Conservation (phyloP, 2,113 vertebrate species). For the Daubentonia madagascariensis region DNA sequence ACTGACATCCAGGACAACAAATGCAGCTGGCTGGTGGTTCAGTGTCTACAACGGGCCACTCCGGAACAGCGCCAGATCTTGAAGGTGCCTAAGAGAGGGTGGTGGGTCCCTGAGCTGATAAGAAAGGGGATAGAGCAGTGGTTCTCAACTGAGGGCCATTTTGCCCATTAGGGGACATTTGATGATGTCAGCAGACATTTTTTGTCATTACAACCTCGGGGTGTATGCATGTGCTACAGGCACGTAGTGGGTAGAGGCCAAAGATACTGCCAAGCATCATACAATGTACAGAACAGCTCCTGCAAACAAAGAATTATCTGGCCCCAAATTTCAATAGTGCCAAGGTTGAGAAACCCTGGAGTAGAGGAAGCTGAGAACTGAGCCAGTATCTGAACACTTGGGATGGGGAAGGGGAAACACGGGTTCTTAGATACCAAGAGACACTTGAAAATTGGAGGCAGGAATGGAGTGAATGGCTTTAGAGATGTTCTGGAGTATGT, state of each 20-base stretch:
- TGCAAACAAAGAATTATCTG: background rate
- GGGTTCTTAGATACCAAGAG: too few species aligned
- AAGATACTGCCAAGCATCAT: background rate
- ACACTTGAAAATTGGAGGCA: background rate
- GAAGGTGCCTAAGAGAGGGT: constrained; percentile 81
- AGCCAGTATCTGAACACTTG: background rate
- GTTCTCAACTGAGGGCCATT: background rate
- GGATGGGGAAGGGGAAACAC: background rate
- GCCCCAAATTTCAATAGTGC: background rate
- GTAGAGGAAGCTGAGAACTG: background rate
- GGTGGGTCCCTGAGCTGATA: too few species aligned
- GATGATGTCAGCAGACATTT: background rate
- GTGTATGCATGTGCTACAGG: background rate
- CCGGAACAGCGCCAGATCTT: background rate
- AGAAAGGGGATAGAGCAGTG: background rate
- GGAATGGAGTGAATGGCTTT: background rate
- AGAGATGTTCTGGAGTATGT: background rate
- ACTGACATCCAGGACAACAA: constrained; percentile 99
- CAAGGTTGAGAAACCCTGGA: background rate
- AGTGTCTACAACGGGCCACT: background rate
- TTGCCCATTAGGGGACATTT: background rate
- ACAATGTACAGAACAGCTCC: fast-evolving
- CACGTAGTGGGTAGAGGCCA: background rate
- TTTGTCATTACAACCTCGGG: background rate
- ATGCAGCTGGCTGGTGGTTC: constrained; percentile 88